Evolutionary conservation across 2,113 vertebrate species (phyloP), one percentile per base, ranked within the genome.

Genomic region (Myanophis thanlyinensis): DNA sequence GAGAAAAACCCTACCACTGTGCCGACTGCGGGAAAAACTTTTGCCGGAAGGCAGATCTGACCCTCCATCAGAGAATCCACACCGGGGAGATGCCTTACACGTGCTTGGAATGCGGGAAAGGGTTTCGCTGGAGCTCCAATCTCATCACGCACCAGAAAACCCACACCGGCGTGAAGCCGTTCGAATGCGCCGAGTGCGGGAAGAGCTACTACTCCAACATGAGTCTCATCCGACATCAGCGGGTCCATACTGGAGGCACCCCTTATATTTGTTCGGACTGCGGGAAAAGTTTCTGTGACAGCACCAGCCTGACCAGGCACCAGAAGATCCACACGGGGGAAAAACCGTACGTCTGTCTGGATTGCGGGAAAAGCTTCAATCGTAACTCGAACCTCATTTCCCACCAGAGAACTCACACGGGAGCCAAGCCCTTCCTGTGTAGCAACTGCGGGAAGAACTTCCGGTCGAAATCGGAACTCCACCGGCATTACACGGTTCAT

Each of bases 131-230:
- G 73, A 95, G 96, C 6, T 96, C 97, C 51, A 93, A 97, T 10
- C 97, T 97, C 88, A 96, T 97, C 86, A 97, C 96, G 8, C 97
- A 97, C 87, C 96, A 97, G 93, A 96, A 96, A 88, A 97, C 97
- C 73, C 97, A 97, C 80, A 97, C 97, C 4, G 97, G 97, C 35
- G 97, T 97, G 89, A 97, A 97, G 91, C 97, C 97, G 0, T 97
- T 96, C 87, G 92, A 95, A 1, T 97, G 97, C 86, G 93, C 93
- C 25, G 95, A 97, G n/a, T 97, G 97, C 88, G 97, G 97, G 49
- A 97, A 97, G 86, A 95, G 96, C n/a, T 97, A 97, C 88, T 95
- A 96, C n/a, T 96, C 96, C 40, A 95, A 95, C 44, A 97, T 96
- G 91, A 96, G 96, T 12, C 95, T 97, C 48, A 91, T 95, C 67